Evolutionary conservation across 2,113 vertebrate species (phyloP), one percentile per base, ranked within the genome.

Genomic region (Rhinolophus ferrumequinum): DNA sequence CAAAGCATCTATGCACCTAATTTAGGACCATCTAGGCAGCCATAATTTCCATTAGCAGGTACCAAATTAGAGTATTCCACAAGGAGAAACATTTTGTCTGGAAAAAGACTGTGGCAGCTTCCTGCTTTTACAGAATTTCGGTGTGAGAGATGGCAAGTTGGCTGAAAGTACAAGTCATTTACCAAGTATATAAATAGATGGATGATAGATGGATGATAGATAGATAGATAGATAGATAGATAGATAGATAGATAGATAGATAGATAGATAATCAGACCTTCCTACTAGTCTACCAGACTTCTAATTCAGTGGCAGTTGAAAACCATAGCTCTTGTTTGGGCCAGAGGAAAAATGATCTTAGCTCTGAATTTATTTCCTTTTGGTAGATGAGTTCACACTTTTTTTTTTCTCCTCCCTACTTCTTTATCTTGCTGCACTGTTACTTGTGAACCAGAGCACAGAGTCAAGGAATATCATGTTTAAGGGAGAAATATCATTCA

Each of bases 321-420:
- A 94, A 93, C 79, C 15, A 64, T 35, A 93, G 38, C 4, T 28
- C 0, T 88, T 47, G 33, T 44, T 88, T 52, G 2, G 41, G 9
- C 44, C 62, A 28, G 0, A 93, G 24, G 28, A 5, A 75, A 88
- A 86, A 67, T 47, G 12, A 1, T 28, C 16, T 79, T 56, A 69
- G 12, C 22, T 69, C 41, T 93, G 50, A 93, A 84, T 85, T 54
- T 52, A 69, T 94, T 96, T 93, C 30, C 19, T 67, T 94, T 87
- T 38, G 16, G 2, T 47, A 90, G 30, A 47, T 79, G n/a, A 28
- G 15, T 21, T 93, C 47, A 58, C 22, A 91, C 8, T 64, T 87
- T 47, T 66, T 73, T 30, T 30, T 50, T 38, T 26, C 41, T 92
- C 47, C 28, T 54, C 85, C 11, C 50, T 35, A 21, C 38, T 81